phyloP scores from a whole-genome alignment of 2,888 invertebrate genomes.

The Stenichneumon culpator region DNA sequence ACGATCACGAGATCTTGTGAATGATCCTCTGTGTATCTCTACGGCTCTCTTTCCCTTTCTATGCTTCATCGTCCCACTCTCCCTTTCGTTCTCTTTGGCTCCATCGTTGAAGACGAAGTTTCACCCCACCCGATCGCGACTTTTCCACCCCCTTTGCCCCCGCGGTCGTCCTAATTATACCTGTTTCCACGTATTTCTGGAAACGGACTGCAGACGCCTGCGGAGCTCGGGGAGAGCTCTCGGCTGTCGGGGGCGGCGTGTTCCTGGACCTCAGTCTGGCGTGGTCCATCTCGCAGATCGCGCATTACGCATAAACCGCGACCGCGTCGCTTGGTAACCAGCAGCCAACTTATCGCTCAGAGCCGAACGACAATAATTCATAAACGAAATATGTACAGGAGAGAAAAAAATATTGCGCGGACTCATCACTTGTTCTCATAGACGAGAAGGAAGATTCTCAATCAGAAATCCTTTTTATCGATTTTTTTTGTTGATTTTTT shows the following conservation, averaged over 20 bases:
- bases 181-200: conserved; percentile 85
- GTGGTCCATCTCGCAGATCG: conserved; percentile 76
- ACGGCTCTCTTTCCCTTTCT: conserved; percentile 20
- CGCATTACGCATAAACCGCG: conserved; percentile 58
- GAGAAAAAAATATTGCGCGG: neutral
- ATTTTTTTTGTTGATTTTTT: neutral
- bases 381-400: neutral
- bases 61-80: neutral
- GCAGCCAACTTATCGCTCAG: neutral
- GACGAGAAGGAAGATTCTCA: neutral
- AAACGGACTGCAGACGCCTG: conserved; percentile 81
- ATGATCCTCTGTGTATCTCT: conserved; percentile 44
- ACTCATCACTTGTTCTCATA: neutral
- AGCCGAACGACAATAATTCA: neutral
- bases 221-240: conserved; percentile 69
- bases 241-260: conserved; percentile 71
- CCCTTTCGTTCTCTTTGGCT: conserved; percentile 30
- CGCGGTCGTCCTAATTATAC: conserved; percentile 82
- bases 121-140: conserved; percentile 26
- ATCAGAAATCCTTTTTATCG: neutral
- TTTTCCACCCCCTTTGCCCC: conserved; percentile 71
- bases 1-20: conserved; percentile 46
- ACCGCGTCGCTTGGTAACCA: conserved; percentile 23
- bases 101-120: conserved; percentile 23
- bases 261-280: conserved; percentile 81